These are phyloP conservation scores for Oxygymnocypris stewartii DNA, from an alignment of 2,113 vertebrate genomes.

Conservation along the genomic window DNA sequence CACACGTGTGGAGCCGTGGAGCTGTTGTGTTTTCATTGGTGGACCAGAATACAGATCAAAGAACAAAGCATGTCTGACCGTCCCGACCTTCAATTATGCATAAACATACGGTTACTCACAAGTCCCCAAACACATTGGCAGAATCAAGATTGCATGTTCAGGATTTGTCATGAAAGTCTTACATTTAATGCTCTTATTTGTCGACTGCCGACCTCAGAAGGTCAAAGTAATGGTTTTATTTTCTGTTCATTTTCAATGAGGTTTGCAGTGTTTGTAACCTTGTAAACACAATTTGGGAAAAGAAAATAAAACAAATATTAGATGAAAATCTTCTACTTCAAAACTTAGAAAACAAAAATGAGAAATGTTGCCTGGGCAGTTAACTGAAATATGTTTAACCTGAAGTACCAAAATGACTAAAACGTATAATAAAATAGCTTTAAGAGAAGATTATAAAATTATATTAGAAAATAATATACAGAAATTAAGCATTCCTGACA, in stretches of 20 bases:
- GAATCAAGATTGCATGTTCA: slow-evolving; percentile 12
- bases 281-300: not conserved
- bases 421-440: not conserved
- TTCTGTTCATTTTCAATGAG: not conserved
- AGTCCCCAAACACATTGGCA: not conserved
- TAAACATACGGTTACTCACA: not conserved
- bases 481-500: not conserved
- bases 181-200: not conserved
- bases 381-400: not conserved
- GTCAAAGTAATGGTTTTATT: not conserved
- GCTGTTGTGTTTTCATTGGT: slow-evolving; percentile 6
- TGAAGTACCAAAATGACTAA: not conserved
- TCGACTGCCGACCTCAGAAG: not conserved
- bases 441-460: not conserved
- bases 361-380: not conserved
- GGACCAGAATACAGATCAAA: slow-evolving; percentile 36
- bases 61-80: slow-evolving; percentile 20
- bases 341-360: not conserved
- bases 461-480: too few species aligned
- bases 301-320: not conserved
- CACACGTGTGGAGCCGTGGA: not conserved
- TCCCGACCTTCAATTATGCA: not conserved
- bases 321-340: not conserved
- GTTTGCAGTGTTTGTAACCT: not conserved
- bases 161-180: not conserved